Evolutionary conservation across 2,113 vertebrate genomes (phyloP).

Genomic region (Burhinus oedicnemus): DNA sequence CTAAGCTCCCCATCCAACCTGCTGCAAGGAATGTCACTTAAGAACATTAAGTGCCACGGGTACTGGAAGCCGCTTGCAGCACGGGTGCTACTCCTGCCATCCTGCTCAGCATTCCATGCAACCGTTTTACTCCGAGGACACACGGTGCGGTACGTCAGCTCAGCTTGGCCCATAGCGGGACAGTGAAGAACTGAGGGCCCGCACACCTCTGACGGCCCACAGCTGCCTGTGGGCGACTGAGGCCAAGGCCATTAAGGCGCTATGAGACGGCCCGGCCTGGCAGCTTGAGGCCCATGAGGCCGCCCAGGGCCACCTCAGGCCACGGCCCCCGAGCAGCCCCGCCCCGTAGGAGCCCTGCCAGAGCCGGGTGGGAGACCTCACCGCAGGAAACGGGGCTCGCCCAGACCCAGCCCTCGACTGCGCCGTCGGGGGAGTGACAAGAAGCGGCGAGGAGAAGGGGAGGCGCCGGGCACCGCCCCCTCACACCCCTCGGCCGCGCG

Average conservation of each 20-base stretch:
- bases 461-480: not conserved
- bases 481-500: not conserved
- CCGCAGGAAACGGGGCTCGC: no score
- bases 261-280: not conserved
- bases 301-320: not conserved
- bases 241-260: not conserved
- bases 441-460: not conserved
- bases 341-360: not conserved
- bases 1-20: not conserved
- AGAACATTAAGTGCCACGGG: not conserved
- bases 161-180: not conserved
- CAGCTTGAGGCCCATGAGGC: not conserved
- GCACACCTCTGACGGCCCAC: not conserved
- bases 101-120: not conserved
- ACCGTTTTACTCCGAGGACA: not conserved
- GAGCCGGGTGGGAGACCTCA: no score
- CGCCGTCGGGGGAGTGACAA: not conserved
- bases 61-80: not conserved
- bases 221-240: not conserved
- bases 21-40: not conserved
- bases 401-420: not conserved
- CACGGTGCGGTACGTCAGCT: accelerated
- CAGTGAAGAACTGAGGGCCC: no score
- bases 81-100: not conserved
- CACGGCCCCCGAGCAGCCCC: not conserved